These are phyloP conservation scores for Solea solea DNA, from an alignment of 2,113 vertebrate genomes.

Conservation along the genomic window DNA sequence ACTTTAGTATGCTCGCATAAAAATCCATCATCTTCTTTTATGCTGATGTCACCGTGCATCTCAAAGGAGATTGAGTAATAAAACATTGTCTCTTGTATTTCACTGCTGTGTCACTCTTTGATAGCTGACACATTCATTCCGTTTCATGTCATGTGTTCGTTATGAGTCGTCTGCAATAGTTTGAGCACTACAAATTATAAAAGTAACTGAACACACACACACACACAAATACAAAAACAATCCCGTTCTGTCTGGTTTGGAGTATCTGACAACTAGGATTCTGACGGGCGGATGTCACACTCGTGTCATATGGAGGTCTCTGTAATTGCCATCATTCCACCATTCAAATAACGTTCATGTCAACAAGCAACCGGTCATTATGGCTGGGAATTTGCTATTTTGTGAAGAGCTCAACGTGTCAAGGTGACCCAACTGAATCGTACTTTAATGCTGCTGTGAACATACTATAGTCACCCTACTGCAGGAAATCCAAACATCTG, in stretches of 20 bases:
- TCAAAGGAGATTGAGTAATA: background rate
- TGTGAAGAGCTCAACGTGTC: slow-evolving; percentile 1
- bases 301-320: slow-evolving; percentile 58
- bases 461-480: background rate
- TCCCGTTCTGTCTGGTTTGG: slow-evolving; percentile 48
- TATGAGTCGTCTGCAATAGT: background rate
- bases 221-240: background rate
- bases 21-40: background rate
- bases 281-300: slow-evolving; percentile 49
- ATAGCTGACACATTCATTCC: background rate
- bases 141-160: background rate
- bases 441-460: background rate
- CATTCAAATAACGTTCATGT: slow-evolving; percentile 47
- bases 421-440: background rate
- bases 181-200: background rate
- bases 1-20: background rate
- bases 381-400: slow-evolving; percentile 23
- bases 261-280: slow-evolving; percentile 43
- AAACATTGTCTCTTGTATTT: background rate
- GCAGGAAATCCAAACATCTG: background rate
- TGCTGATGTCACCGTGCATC: background rate
- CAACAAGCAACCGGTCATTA: slow-evolving; percentile 37
- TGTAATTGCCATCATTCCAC: slow-evolving; percentile 57
- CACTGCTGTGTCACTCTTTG: too few relatives aligned
- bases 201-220: slow-evolving; percentile 25